Percentiles rank a stretch among this genome's conserved stretches.
Conservation (phyloP, 1,140 invertebrate species). For the Paramacrobiotus metropolitanus region DNA sequence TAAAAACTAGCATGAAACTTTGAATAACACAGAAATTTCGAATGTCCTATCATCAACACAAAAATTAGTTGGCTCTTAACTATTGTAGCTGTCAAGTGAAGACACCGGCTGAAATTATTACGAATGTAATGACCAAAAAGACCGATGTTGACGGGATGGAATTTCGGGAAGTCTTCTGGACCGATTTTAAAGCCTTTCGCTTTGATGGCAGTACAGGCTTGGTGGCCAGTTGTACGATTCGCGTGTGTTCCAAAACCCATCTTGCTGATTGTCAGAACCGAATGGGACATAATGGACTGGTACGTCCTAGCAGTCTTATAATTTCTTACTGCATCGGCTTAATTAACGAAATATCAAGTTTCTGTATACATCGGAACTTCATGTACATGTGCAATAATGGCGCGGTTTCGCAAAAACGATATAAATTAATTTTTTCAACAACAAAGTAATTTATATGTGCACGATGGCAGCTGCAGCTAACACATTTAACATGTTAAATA, state of each 20-base stretch:
- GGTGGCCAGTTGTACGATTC: not conserved
- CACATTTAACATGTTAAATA: not conserved
- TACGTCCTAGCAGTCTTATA: not conserved
- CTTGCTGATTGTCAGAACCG: not conserved
- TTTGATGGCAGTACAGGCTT: not conserved
- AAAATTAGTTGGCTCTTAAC: not conserved
- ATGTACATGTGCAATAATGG: no score
- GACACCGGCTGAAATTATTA: not conserved
- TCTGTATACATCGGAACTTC: no score
- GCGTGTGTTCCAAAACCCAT: not conserved
- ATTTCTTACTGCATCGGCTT: no score
- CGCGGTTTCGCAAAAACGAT: no score
- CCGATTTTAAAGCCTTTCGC: conserved; percentile 1
- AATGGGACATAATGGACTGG: not conserved
- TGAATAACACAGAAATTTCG: no score
- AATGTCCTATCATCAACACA: not conserved
- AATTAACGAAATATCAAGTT: no score
- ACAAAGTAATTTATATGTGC: no score
- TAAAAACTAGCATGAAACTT: no score
- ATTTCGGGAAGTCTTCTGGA: not conserved
- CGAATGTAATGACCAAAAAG: not conserved
- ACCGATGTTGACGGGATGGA: not conserved
- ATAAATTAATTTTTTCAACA: no score
- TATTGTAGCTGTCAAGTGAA: not conserved
- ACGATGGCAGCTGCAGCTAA: no score